Evolutionary conservation across 2,888 invertebrate genomes (phyloP), one percentile per base, ranked within the genome.

Genomic region (Galeopsomyia nigrocyanea): DNA sequence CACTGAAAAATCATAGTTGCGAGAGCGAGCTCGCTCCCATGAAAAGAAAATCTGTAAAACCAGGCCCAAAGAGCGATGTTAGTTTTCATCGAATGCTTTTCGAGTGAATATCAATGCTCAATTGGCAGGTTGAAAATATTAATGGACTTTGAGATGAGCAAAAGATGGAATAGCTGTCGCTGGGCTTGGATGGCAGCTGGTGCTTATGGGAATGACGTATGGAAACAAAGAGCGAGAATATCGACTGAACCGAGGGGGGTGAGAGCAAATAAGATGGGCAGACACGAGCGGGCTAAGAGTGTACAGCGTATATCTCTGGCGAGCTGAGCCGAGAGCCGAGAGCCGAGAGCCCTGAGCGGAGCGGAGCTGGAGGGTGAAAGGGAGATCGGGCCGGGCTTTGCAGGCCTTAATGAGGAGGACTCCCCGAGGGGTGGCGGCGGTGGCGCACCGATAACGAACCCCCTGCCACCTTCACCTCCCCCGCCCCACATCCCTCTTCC

Each of bases 391-490:
- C 47, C 46, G 64, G 62, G 62, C 71, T 71, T 79, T 78, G 80
- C 79, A 80, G 79, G 78, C 78, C 79, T 80, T 82, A 82, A 81
- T 81, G 81, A 82, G 73, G 66, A 69, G 82, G 80, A 80, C 80
- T 81, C 79, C 79, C 80, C 79, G 69, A 69, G 67, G 53, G 17
- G 19, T 21, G 53, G 53, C 17, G 53, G 19, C 17, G 53, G 13
- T 17, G 53, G 53, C 74, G 79, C 80, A 78, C 79, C 80, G 81
- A 82, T 82, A 82, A 81, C 81, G 80, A 82, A 81, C 78, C 78
- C 77, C 77, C 76, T 66, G 76, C 77, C 75, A 76, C 75, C 77
- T 69, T 61, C 70, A 53, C 70, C 69, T 75, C n/a, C n/a, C n/a
- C n/a, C n/a, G n/a, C n/a, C n/a, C n/a, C n/a, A n/a, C 26, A 26